Base-by-base conservation (phyloP, 2,888 invertebrate genomes). In the Allacma fusca region DNA sequence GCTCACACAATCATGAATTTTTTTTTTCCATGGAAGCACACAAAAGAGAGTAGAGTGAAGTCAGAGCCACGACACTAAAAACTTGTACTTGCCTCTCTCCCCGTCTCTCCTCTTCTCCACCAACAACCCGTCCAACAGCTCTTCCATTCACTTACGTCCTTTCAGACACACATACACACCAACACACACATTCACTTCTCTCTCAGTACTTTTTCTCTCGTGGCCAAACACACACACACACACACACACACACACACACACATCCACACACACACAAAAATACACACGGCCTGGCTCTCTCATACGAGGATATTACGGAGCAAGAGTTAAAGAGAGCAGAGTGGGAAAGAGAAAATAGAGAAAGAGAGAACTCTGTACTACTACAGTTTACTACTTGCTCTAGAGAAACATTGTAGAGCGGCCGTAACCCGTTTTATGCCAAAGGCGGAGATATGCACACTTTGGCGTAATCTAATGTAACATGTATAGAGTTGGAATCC, bases 381-480 rank as follows among this genome's bases (percentile, higher is more conserved):
- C 13, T 16, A n/a, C 50, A 19, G n/a, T n/a, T 50, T 50, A n/a
- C n/a, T 34, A 62, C 23, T 12, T 62, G n/a, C 7, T 26, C 19
- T 62, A 62, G 12, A 62, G 62, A 13, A 26, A n/a, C 13, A 24
- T 12, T 19, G 62, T 23, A 62, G 62, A 62, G 21, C 12, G 24
- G 26, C 19, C 2, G 50, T 50, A 50, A 16, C 50, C 50, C 50
- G 50, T 50, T 50, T 50, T 50, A 50, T 9, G 50, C 50, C 50
- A 50, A 50, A 50, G 50, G 50, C 50, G 50, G 50, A 50, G 50
- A 50, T 50, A 50, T 50, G 50, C 50, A 50, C 50, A 50, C 29
- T 74, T 62, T 71, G 71, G 19, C 57, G 57, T 71, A 71, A 71
- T 71, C 71, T 71, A 71, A 59, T 71, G 57, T 71, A 71, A 71